Percentiles rank a stretch among this genome's conserved stretches.
Evolutionary conservation across 2,113 vertebrate genomes (phyloP).

Genomic region (Anseranas semipalmata): DNA sequence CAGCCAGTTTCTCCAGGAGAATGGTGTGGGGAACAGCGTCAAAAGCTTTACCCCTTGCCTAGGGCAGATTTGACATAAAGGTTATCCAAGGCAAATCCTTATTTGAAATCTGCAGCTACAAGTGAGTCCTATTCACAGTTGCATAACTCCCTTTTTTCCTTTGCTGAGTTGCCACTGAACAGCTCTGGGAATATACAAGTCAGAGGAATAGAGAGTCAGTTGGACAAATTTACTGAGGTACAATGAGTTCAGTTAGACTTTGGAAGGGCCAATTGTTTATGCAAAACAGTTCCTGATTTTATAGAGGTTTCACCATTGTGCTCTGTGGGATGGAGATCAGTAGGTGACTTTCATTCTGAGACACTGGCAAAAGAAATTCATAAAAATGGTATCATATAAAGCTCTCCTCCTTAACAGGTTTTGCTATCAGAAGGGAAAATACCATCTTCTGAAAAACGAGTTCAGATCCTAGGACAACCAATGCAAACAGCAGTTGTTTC

Average conservation of each 20-base stretch:
- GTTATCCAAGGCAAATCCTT: background rate
- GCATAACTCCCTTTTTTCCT: background rate
- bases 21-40: no score
- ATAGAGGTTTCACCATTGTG: background rate
- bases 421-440: background rate
- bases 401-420: background rate
- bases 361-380: rapidly evolving
- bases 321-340: background rate
- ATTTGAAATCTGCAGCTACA: background rate
- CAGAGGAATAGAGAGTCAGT: rapidly evolving
- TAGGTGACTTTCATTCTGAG: background rate
- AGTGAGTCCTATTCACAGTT: background rate
- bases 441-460: background rate
- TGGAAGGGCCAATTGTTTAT: background rate
- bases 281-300: background rate
- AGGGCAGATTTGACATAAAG: background rate
- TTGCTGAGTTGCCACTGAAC: background rate
- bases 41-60: background rate
- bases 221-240: background rate
- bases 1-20: no score
- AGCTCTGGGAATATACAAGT: background rate
- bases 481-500: background rate
- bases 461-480: background rate
- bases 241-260: background rate
- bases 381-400: background rate